Base-by-base conservation (phyloP, 2,113 vertebrate species). In the Epinephelus moara region DNA sequence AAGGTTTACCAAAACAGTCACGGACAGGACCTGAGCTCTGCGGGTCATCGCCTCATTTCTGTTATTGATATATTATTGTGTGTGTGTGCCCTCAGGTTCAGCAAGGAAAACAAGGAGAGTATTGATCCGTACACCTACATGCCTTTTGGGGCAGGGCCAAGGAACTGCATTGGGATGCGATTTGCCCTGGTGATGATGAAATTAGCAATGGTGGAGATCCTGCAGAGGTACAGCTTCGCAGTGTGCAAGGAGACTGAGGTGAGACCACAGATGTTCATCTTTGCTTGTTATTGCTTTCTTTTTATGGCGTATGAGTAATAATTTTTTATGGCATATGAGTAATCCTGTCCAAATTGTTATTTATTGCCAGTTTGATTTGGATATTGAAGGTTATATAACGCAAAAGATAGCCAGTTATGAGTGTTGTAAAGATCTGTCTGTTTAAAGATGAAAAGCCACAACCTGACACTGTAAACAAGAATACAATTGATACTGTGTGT, bases 91-190 rank as follows among this genome's bases (percentile, higher is more conserved):
- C 55, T 18, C 82, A 96, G 96, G 90, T 97, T 97, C 88, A 93
- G 90, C 81, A 96, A 96, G 77, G 95, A 96, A 13, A 96, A 82
- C 71, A 95, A 80, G 70, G 90, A 91, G 1, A 19, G 12, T 17
- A 75, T 95, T 1, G 92, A 96, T 53, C 95, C 95, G 0, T 96
- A 95, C 66, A 73, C 80, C 0, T 97, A 95, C 86, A 89, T 97
- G 89, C 96, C 95, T 0, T 97, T 97, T 0, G 96, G 96, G 17
- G 80, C 91, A 8, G 96, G 97, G 0, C 97, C 96, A 12, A 92
- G 96, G 64, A 97, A 96, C 85, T 96, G 96, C 85, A 93, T 96
- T 50, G 96, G 96, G 27, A 96, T 96, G 96, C 93, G 95, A 50
- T 97, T 97, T 84, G 96, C 96, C 30, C 82, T 95, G 30, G 67